Evolutionary conservation across 2,113 vertebrate species (phyloP), one percentile per base, ranked within the genome.

Genomic region (Pteronura brasiliensis): DNA sequence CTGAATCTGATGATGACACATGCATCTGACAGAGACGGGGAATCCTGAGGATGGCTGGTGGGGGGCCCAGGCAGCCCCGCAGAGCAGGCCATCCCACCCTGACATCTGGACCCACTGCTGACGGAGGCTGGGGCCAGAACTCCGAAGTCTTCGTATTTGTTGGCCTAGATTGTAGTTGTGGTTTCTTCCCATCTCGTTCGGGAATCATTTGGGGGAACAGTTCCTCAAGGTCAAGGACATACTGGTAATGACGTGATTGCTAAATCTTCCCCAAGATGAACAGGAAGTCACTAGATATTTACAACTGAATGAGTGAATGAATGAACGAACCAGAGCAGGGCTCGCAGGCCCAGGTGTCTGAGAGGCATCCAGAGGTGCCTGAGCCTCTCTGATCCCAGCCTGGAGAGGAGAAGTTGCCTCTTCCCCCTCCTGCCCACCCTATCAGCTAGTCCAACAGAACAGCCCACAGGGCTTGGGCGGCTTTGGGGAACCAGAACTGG

Each of bases 171-270:
- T 27, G 63, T 21, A 49, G 49, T 18, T 93, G 13, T 20, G 7
- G 31, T 84, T 61, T 76, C 36, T 55, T 47, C n/a, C n/a, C 5
- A 5, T 71, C 42, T 71, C 52, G 47, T 61, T 42, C 76, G 25
- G n/a, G 42, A 77, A 84, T 61, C 31, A 63, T 21, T 4, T 15
- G 29, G 55, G 42, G 23, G 7, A 42, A 52, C 4, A 27, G 49
- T 34, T 86, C 71, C 88, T 95, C 72, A 93, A 82, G 71, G 79
- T 39, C 52, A 83, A 96, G 71, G 69, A 82, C 31, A 63, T 72
- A 47, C 9, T 55, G 36, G 44, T 86, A 57, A 71, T 69, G 65
- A 96, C 12, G 72, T 1, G 9, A 31, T 6, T 52, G 63, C 63
- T 87, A 67, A 82, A 31, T 65, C 57, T 63, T 74, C n/a, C 36